A percentile compares a stretch with the other conserved stretches of the same genome.
phyloP scores from a whole-genome alignment of 2,113 vertebrate genomes.

The Numida meleagris region DNA sequence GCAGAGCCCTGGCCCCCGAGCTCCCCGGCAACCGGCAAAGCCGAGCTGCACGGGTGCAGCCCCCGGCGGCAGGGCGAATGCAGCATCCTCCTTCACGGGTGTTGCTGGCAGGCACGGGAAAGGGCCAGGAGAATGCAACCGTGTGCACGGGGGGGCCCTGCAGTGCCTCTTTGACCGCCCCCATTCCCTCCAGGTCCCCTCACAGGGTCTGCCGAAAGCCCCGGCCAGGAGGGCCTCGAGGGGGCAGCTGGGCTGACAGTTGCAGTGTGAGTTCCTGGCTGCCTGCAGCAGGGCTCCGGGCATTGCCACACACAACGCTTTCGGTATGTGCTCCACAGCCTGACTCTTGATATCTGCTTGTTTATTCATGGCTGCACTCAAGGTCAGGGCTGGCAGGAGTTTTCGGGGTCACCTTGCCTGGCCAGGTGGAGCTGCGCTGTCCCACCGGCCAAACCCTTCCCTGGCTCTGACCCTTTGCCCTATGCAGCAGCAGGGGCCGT shows the following conservation, averaged over 20 bases:
- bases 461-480: not conserved
- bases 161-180: not conserved
- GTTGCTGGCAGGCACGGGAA: not conserved
- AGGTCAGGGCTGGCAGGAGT: conserved; percentile 29
- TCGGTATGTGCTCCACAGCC: not conserved
- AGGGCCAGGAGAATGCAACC: not conserved
- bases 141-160: not conserved
- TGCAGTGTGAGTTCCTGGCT: not conserved
- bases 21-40: not conserved
- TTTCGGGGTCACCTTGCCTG: not conserved
- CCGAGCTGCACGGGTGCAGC: not conserved
- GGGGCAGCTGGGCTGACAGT: not conserved
- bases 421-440: not conserved
- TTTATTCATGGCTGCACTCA: not conserved
- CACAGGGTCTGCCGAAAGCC: not conserved
- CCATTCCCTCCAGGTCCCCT: not conserved
- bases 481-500: not conserved
- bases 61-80: not conserved
- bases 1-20: not conserved
- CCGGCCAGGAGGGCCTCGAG: not conserved
- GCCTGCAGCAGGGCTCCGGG: not conserved
- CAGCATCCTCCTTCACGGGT: not conserved
- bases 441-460: fast-evolving
- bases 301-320: not conserved
- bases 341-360: not conserved